Conservation (phyloP, 1,140 invertebrate genomes). For the Lethrus apterus region DNA sequence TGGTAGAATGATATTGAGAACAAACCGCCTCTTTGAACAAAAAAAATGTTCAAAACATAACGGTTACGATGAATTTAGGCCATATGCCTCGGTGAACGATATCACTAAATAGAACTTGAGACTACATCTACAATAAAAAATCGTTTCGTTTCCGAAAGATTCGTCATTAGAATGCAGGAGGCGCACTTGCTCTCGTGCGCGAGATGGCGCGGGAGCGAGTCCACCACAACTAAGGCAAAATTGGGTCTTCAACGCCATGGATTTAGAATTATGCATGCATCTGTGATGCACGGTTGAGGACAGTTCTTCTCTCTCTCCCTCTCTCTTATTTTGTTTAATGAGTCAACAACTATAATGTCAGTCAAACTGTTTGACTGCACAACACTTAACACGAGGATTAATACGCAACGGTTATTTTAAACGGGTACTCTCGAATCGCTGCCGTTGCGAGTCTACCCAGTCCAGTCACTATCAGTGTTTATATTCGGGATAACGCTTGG, state of each 20-base stretch:
- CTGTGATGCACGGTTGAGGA: constrained; percentile 19
- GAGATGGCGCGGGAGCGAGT: constrained; percentile 11
- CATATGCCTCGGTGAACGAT: constrained; percentile 24
- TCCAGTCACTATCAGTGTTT: constrained; percentile 50
- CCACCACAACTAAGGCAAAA: constrained; percentile 36
- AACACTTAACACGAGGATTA: constrained; percentile 12
- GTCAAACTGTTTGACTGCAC: constrained; percentile 4
- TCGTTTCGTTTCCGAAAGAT: constrained; percentile 32
- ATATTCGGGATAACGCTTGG: constrained; percentile 52
- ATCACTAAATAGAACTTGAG: constrained; percentile 31
- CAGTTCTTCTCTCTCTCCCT: constrained; percentile 5
- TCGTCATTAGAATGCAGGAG: constrained; percentile 22
- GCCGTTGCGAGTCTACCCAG: constrained; percentile 19
- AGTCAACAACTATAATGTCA: constrained; percentile 12
- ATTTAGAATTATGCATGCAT: constrained; percentile 40
- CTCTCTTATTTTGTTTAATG: not conserved
- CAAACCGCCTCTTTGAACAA: not conserved
- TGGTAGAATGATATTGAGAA: not conserved
- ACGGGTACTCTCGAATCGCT: not conserved
- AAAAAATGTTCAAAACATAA: constrained; percentile 2
- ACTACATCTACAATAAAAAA: constrained; percentile 39
- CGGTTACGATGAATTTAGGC: constrained; percentile 17
- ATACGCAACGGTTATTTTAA: constrained; percentile 2
- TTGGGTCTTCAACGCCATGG: constrained; percentile 31
- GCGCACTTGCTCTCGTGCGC: constrained; percentile 3